These are phyloP conservation scores for Anarhynchus alexandrinus DNA, from an alignment of 2,113 vertebrate species.

Conservation along the genomic window DNA sequence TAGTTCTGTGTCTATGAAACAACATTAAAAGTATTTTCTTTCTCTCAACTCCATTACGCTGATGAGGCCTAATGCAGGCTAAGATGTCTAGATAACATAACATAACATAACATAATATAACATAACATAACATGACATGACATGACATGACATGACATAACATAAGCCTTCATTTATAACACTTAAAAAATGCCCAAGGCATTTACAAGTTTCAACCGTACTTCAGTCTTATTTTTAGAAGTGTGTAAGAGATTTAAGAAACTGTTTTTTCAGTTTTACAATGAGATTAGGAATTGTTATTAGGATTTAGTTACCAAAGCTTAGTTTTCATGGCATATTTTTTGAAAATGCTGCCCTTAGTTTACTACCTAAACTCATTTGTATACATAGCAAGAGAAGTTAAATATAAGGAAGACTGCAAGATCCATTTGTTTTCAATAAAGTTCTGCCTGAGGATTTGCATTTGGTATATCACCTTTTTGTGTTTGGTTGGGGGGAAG, in stretches of 20 bases:
- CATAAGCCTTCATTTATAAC: not conserved
- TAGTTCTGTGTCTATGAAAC: not conserved
- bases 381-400: not conserved
- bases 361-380: not conserved
- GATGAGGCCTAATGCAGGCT: not conserved
- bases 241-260: not conserved
- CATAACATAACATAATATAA: not conserved
- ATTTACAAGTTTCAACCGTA: not conserved
- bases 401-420: constrained; percentile 20
- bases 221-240: not conserved
- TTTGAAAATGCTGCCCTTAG: not conserved
- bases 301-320: not conserved
- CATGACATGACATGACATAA: not conserved
- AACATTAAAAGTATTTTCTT: not conserved
- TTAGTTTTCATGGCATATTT: not conserved
- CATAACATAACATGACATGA: not conserved
- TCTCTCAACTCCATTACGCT: not conserved
- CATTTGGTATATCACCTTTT: constrained; percentile 2
- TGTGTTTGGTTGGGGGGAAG: not conserved
- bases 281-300: not conserved
- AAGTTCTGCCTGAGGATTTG: constrained; percentile 18
- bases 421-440: constrained; percentile 21
- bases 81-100: not conserved
- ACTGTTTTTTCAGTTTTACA: not conserved
- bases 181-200: not conserved